Conservation (phyloP, 2,888 invertebrate species). For the Cosmia pyralina region DNA sequence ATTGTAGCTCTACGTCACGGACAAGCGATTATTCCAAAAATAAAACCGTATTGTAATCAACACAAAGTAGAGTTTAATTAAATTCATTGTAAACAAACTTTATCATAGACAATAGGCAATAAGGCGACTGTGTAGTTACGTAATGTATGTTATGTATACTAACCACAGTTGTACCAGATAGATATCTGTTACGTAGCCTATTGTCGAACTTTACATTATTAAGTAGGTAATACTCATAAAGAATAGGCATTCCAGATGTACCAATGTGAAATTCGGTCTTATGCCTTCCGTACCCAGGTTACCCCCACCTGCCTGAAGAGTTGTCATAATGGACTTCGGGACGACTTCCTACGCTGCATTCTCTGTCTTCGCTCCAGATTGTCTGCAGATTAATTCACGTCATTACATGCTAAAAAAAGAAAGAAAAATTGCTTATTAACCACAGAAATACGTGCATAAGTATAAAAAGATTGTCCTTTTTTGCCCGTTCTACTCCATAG, state of each 20-base stretch:
- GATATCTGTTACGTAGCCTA: neutral
- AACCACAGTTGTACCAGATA: constrained; percentile 6
- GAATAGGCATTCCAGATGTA: neutral
- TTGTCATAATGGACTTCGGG: neutral
- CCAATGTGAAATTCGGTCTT: neutral
- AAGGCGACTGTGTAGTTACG: constrained; percentile 18
- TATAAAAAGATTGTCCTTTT: neutral
- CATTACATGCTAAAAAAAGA: neutral
- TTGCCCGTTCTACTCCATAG: no score
- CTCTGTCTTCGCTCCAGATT: neutral
- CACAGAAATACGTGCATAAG: neutral
- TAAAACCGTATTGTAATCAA: constrained; percentile 2
- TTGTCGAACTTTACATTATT: neutral
- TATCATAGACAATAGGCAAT: constrained; percentile 18
- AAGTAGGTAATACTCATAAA: neutral
- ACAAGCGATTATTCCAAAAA: neutral
- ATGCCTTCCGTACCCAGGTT: neutral
- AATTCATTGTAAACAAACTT: constrained; percentile 20
- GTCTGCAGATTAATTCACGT: neutral
- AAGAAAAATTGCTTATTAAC: neutral
- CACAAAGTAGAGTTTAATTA: constrained; percentile 3
- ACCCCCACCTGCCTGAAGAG: neutral
- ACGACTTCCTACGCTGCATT: neutral
- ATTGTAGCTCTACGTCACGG: neutral
- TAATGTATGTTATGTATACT: constrained; percentile 6